Percentiles rank a stretch among this genome's conserved stretches.
These are phyloP conservation scores for Harpagifer antarcticus DNA, from an alignment of 2,797 vertebrate genomes.

Conservation along the genomic window DNA sequence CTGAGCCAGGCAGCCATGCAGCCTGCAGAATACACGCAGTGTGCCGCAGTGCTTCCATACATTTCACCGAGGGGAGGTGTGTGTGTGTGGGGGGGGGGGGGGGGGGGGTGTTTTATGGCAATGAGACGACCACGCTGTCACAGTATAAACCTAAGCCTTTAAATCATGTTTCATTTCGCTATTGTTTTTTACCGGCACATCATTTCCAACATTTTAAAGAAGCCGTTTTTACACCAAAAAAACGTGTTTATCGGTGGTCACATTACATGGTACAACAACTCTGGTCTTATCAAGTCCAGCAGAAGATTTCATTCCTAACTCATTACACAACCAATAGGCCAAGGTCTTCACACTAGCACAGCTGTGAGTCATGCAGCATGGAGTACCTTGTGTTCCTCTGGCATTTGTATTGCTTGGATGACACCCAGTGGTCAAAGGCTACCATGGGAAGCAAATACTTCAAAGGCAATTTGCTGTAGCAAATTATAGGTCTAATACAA, in stretches of 20 bases:
- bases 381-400: constrained; percentile 52
- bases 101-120: too few species aligned
- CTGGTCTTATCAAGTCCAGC: constrained; percentile 16
- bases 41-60: constrained; percentile 84
- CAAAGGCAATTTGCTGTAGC: constrained; percentile 15
- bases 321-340: constrained; percentile 71
- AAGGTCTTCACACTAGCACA: constrained; percentile 70
- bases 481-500: constrained; percentile 14
- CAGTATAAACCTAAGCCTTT: not conserved
- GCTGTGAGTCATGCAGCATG: constrained; percentile 75
- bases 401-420: constrained; percentile 80
- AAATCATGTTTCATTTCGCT: not conserved
- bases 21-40: constrained; percentile 78
- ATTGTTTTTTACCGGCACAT: not conserved
- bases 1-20: constrained; percentile 76
- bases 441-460: constrained; percentile 34
- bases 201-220: not conserved
- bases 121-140: constrained; percentile 11
- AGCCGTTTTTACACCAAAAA: too few species aligned
- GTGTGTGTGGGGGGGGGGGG: too few species aligned
- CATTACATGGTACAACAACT: not conserved
- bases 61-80: constrained; percentile 65
- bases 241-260: not conserved
- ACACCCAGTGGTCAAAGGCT: constrained; percentile 83
- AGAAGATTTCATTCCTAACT: constrained; percentile 55